phyloP scores from a whole-genome alignment of 2,797 vertebrate genomes.

The Sebastiscus tertius region DNA sequence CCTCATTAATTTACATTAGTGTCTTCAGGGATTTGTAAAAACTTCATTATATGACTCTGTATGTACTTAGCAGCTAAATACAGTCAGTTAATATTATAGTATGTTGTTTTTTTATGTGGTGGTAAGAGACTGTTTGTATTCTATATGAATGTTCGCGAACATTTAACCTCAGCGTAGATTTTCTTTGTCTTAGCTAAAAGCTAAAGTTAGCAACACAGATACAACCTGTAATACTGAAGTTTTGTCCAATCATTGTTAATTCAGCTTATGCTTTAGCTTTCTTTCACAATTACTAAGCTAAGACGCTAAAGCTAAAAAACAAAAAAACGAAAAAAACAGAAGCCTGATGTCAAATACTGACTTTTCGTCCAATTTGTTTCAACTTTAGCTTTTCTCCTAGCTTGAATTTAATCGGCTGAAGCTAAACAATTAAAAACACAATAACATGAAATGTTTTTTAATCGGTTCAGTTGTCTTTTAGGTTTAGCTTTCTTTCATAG shows the following conservation, averaged over 20 bases:
- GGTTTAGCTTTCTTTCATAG: background rate
- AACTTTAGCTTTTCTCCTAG: background rate
- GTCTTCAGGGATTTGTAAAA: slow-evolving; percentile 53
- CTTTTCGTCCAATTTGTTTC: background rate
- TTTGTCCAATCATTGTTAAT: background rate
- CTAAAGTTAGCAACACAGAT: background rate
- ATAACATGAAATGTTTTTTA: background rate
- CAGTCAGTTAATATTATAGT: background rate
- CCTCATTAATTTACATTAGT: slow-evolving; percentile 2
- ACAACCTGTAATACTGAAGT: background rate
- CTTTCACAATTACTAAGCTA: background rate
- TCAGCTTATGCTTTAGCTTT: background rate
- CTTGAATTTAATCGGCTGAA: background rate
- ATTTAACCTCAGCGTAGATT: background rate
- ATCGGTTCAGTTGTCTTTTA: background rate
- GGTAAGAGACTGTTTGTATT: slow-evolving; percentile 28
- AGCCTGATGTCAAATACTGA: background rate
- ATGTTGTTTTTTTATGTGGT: slow-evolving; percentile 1
- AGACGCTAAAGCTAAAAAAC: background rate
- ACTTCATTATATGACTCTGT: slow-evolving; percentile 7
- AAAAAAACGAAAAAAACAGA: rapidly evolving
- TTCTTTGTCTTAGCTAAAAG: background rate
- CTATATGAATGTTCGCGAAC: slow-evolving; percentile 26
- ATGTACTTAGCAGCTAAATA: slow-evolving; percentile 29
- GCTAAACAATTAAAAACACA: background rate